Percentiles rank a stretch among this genome's conserved stretches.
These are phyloP conservation scores for Cancer borealis DNA, from an alignment of 2,888 invertebrate species.

Conservation along the genomic window DNA sequence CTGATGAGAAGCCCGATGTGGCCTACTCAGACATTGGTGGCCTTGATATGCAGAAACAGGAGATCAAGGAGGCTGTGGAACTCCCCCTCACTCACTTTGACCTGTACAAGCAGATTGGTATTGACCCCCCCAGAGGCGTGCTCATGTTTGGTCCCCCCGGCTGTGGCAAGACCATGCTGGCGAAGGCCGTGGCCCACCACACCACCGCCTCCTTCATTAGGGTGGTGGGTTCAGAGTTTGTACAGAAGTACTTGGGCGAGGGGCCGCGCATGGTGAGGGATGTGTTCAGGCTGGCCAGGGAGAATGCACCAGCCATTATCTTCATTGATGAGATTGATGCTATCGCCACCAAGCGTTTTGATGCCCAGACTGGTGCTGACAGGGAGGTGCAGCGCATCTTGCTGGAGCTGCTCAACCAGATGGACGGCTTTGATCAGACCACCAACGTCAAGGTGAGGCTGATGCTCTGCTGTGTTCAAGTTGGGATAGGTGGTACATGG, in stretches of 20 bases:
- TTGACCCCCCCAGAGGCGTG: slow-evolving; percentile 98
- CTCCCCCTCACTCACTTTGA: slow-evolving; percentile 98
- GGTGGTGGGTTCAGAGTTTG: slow-evolving; percentile 99
- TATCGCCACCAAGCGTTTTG: slow-evolving; percentile 99
- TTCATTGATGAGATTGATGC: slow-evolving; percentile 99
- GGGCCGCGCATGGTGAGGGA: slow-evolving; percentile 99
- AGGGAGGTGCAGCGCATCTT: slow-evolving; percentile 98
- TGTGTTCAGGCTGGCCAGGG: slow-evolving; percentile 98
- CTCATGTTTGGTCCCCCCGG: slow-evolving; percentile 99
- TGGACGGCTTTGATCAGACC: slow-evolving; percentile 99
- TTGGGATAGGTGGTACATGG: not conserved
- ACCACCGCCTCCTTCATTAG: slow-evolving; percentile 84
- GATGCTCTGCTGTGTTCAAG: not conserved
- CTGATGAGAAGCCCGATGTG: slow-evolving; percentile 98
- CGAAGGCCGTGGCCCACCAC: slow-evolving; percentile 99
- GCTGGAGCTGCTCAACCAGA: slow-evolving; percentile 97
- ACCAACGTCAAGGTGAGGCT: slow-evolving; percentile 95
- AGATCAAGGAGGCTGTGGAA: slow-evolving; percentile 99
- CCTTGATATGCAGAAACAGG: slow-evolving; percentile 99
- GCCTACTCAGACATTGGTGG: slow-evolving; percentile 99
- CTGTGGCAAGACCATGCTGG: slow-evolving; percentile 99
- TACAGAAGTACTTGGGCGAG: slow-evolving; percentile 99
- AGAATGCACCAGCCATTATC: slow-evolving; percentile 99
- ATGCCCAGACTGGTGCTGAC: slow-evolving; percentile 99
- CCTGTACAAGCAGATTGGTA: slow-evolving; percentile 94